Conservation (phyloP, 2,797 vertebrate genomes). For the Rhabdophis nuchalis region DNA sequence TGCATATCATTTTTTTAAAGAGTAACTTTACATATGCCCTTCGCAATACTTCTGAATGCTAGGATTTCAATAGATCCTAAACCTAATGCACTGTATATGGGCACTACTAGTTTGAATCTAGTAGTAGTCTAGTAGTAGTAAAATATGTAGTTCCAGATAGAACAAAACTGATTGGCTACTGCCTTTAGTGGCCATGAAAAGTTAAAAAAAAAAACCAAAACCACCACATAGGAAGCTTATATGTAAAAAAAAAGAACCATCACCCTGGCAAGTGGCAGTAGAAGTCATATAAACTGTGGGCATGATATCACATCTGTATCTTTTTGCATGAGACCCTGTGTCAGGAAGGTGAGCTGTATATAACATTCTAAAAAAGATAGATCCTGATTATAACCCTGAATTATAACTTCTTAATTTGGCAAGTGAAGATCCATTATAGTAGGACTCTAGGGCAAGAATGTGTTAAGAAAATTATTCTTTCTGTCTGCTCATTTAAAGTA, state of each 20-base stretch:
- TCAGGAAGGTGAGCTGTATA: not conserved
- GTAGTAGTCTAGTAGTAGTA: not conserved
- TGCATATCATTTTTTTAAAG: not conserved
- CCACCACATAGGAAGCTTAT: not conserved
- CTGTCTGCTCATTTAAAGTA: constrained; percentile 80
- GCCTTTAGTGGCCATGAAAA: not conserved
- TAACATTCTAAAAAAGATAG: not conserved
- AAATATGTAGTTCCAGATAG: not conserved
- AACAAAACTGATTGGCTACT: not conserved
- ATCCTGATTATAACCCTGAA: constrained; percentile 52
- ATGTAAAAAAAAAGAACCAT: not conserved
- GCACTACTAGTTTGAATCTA: not conserved
- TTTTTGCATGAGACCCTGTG: not conserved
- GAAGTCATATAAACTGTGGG: not conserved
- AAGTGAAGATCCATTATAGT: constrained; percentile 73
- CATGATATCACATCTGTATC: not conserved
- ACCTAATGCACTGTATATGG: not conserved
- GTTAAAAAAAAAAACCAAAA: not conserved
- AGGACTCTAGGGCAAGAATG: constrained; percentile 78
- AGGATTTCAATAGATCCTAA: not conserved
- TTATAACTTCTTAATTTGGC: constrained; percentile 78
- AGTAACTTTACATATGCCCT: not conserved
- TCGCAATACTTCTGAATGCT: not conserved
- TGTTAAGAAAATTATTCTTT: constrained; percentile 78
- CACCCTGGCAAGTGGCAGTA: not conserved